phyloP scores from a whole-genome alignment of 2,888 invertebrate species.

The Callosobruchus maculatus region DNA sequence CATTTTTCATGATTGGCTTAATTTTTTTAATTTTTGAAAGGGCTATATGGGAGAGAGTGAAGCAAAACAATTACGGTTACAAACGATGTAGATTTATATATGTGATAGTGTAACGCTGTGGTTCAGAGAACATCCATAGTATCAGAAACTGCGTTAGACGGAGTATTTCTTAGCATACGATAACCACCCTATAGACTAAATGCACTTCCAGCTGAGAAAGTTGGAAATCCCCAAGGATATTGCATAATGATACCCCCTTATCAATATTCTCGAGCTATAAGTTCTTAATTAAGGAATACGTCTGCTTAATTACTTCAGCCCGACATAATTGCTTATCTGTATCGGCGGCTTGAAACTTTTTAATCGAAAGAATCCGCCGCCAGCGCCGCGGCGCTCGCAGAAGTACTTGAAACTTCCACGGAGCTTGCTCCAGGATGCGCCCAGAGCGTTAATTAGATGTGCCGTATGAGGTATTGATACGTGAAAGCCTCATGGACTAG shows the following conservation, averaged over 20 bases:
- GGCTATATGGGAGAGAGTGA: too few relatives aligned
- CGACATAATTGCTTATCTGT: neutral
- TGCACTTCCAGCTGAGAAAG: neutral
- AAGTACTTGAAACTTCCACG: neutral
- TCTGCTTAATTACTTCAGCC: neutral
- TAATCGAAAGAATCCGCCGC: neutral
- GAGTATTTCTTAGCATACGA: too few relatives aligned
- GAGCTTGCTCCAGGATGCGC: neutral
- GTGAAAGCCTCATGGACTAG: too few relatives aligned
- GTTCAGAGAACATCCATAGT: too few relatives aligned
- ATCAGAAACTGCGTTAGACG: too few relatives aligned
- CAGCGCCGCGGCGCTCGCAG: neutral
- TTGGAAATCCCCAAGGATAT: neutral
- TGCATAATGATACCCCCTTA: neutral
- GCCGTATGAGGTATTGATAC: neutral
- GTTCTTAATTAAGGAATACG: neutral
- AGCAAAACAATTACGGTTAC: too few relatives aligned
- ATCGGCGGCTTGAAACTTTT: neutral
- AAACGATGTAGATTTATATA: too few relatives aligned
- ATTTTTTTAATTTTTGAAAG: too few relatives aligned
- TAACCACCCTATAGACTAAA: neutral
- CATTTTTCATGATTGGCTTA: too few relatives aligned
- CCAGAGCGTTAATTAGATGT: neutral
- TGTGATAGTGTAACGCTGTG: too few relatives aligned
- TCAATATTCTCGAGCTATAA: neutral